These are phyloP conservation scores for Sycophila sp. DNA, from an alignment of 1,140 invertebrate species.

Conservation along the genomic window DNA sequence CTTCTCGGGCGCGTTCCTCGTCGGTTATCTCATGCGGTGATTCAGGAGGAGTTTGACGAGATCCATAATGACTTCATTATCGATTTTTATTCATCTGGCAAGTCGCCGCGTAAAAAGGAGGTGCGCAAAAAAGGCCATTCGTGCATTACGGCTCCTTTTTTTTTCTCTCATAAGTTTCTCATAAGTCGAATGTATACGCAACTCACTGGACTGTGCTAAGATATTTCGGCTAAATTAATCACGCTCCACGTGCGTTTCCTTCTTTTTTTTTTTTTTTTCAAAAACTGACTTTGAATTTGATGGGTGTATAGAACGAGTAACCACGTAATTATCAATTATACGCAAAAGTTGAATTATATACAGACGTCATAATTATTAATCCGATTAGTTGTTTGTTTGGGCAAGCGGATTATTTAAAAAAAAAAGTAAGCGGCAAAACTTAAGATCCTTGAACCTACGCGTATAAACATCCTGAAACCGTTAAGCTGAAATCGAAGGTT, in stretches of 20 bases:
- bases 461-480: background rate
- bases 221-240: too few relatives aligned
- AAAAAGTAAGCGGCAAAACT: background rate
- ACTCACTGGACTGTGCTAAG: too few relatives aligned
- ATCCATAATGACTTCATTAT: constrained; percentile 40
- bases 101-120: constrained; percentile 42
- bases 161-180: too few relatives aligned
- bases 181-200: too few relatives aligned
- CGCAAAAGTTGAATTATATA: background rate
- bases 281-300: too few relatives aligned
- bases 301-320: too few relatives aligned
- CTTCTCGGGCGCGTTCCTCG: background rate
- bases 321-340: too few relatives aligned
- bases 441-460: background rate
- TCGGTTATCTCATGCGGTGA: constrained; percentile 26
- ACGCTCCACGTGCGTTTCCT: too few relatives aligned
- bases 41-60: constrained; percentile 30
- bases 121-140: constrained; percentile 16
- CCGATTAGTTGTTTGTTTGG: background rate
- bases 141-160: background rate
- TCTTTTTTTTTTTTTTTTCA: too few relatives aligned
- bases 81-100: constrained; percentile 39
- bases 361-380: background rate
- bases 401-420: background rate
- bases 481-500: background rate